Percentiles rank a stretch among this genome's conserved stretches.
Conservation (phyloP, 2,888 invertebrate species). For the Sinotaia quadrata region DNA sequence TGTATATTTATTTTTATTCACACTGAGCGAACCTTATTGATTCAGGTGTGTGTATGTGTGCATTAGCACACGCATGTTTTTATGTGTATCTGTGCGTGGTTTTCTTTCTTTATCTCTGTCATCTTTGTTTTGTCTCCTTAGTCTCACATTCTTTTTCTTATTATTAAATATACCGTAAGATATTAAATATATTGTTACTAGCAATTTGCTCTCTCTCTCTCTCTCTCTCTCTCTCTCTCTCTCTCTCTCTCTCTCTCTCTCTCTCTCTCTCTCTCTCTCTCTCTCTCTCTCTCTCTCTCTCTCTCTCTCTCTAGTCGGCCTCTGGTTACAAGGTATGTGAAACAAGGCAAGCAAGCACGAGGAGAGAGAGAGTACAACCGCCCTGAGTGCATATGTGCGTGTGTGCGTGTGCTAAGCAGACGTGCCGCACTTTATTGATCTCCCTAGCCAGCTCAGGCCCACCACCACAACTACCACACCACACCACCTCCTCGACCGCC, state of each 20-base stretch:
- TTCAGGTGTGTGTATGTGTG: no score
- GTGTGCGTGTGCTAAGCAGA: conserved; percentile 1
- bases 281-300: not conserved
- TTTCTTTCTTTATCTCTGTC: no score
- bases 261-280: conserved; percentile 19
- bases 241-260: not conserved
- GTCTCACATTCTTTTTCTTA: no score
- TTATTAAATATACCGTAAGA: no score
- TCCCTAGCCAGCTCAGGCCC: conserved; percentile 2
- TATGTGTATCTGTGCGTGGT: no score
- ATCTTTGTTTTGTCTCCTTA: no score
- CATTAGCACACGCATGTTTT: no score
- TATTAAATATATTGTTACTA: no score
- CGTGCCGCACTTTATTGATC: not conserved
- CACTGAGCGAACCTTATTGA: no score
- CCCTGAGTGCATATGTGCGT: not conserved
- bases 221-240: not conserved
- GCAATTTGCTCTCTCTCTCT: not conserved
- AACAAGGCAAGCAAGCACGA: not conserved
- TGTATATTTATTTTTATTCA: no score
- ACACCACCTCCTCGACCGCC: not conserved
- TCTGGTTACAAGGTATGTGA: not conserved
- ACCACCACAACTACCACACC: not conserved
- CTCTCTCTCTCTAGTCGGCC: not conserved
- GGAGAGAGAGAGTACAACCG: not conserved